phyloP scores from a whole-genome alignment of 2,113 vertebrate species.

The Seriola rivoliana region DNA sequence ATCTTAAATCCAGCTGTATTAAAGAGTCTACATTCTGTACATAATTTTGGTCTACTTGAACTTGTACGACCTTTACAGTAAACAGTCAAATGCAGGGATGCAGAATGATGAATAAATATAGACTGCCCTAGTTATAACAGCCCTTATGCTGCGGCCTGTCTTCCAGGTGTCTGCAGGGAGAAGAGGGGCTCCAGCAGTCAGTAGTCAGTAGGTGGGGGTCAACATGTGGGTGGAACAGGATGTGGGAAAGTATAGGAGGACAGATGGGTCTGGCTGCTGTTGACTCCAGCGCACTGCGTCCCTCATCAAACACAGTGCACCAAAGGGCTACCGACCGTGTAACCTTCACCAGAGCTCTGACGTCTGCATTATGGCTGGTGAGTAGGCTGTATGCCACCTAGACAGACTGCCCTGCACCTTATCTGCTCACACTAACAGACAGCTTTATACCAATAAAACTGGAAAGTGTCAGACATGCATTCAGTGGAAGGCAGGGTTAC shows the following conservation, averaged over 20 bases:
- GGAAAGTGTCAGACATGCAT: background rate
- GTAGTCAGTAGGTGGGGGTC: constrained; percentile 60
- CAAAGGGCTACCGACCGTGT: constrained; percentile 65
- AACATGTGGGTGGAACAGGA: constrained; percentile 45
- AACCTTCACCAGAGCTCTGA: constrained; percentile 79
- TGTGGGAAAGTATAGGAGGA: constrained; percentile 26
- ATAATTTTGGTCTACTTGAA: constrained; percentile 24
- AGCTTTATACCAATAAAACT: constrained; percentile 16
- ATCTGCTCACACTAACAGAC: constrained; percentile 31
- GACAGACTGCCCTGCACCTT: constrained; percentile 26
- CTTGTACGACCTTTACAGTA: constrained; percentile 1
- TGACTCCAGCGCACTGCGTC: constrained; percentile 74
- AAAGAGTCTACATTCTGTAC: background rate
- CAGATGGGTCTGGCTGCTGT: constrained; percentile 54
- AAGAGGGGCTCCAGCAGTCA: constrained; percentile 41
- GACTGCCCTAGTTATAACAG: constrained; percentile 28
- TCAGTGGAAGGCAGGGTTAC: background rate
- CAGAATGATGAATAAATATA: constrained; percentile 47
- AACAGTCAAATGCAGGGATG: constrained; percentile 26
- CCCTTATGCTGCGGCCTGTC: constrained; percentile 41
- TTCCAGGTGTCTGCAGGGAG: constrained; percentile 57
- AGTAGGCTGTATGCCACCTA: constrained; percentile 47
- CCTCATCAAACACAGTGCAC: constrained; percentile 75
- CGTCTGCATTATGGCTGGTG: constrained; percentile 63
- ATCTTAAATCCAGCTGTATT: background rate